These are phyloP conservation scores for Prorops nasuta DNA, from an alignment of 1,140 invertebrate species.

Conservation along the genomic window DNA sequence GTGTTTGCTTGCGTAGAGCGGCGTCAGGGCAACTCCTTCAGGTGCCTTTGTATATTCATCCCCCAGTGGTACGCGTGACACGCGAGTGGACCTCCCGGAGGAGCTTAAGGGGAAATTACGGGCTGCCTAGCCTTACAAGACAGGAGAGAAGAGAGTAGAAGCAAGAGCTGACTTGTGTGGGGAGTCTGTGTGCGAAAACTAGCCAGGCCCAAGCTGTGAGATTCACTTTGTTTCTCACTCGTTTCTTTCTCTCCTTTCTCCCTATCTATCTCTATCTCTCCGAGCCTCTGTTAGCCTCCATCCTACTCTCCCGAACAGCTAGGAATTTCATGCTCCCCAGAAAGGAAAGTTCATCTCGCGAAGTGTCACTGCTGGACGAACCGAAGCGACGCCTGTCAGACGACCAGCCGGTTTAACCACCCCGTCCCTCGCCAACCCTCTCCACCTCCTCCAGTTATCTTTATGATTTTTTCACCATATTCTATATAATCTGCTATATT, in stretches of 20 bases:
- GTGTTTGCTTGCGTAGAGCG: conserved; percentile 7
- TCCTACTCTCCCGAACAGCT: not conserved
- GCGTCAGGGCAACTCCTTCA: conserved; percentile 24
- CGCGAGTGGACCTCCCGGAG: conserved; percentile 31
- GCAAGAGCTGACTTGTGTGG: not conserved
- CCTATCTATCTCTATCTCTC: conserved; percentile 4
- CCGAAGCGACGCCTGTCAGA: not conserved
- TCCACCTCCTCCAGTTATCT: too few species aligned
- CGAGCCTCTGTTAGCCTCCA: too few species aligned
- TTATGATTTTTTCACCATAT: too few species aligned
- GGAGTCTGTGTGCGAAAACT: not conserved
- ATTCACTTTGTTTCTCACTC: conserved; percentile 7
- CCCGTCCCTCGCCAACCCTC: not conserved
- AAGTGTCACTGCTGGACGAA: not conserved
- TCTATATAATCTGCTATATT: too few species aligned
- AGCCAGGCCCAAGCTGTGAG: conserved; percentile 7
- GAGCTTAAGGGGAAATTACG: conserved; percentile 29
- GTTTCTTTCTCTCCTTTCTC: not conserved
- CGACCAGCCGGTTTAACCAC: not conserved
- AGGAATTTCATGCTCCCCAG: not conserved
- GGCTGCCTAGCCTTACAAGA: not conserved
- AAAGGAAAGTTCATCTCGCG: not conserved
- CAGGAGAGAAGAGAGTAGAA: not conserved
- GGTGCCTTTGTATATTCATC: conserved; percentile 23
- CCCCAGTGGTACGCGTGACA: conserved; percentile 26